Evolutionary conservation across 2,113 vertebrate genomes (phyloP).

Genomic region (Tachuris rubrigastra): DNA sequence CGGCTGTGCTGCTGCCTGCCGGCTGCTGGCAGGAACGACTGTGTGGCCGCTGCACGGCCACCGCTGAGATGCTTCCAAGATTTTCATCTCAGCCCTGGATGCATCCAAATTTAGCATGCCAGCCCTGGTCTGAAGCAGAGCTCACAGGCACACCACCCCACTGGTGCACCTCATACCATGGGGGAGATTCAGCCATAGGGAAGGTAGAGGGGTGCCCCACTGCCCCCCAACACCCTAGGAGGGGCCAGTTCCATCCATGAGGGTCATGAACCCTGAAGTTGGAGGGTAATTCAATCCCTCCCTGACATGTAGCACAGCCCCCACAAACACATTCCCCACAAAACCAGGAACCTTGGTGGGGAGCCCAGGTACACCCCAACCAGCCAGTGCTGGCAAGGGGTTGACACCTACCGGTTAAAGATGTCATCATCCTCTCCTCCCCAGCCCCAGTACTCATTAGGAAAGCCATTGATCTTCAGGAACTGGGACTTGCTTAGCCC

Average conservation of each 20-base stretch:
- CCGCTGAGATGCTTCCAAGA: neutral
- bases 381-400: accelerated
- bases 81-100: neutral
- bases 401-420: slow-evolving; percentile 89
- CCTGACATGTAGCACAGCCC: accelerated
- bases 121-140: neutral
- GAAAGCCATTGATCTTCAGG: slow-evolving; percentile 98
- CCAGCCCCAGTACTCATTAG: slow-evolving; percentile 99
- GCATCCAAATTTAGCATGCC: neutral
- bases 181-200: neutral
- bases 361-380: neutral
- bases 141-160: accelerated
- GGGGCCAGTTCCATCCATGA: neutral
- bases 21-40: neutral
- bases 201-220: neutral
- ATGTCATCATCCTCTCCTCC: slow-evolving; percentile 99
- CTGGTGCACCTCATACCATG: accelerated
- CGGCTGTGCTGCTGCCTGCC: slow-evolving; percentile 8
- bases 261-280: neutral
- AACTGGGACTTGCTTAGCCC: slow-evolving; percentile 97
- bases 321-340: accelerated
- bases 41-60: accelerated
- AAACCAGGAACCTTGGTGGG: accelerated
- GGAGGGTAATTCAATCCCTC: neutral
- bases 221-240: neutral